Evolutionary conservation across 2,888 invertebrate species (phyloP).

Genomic region (Drosophila vallismaia): DNA sequence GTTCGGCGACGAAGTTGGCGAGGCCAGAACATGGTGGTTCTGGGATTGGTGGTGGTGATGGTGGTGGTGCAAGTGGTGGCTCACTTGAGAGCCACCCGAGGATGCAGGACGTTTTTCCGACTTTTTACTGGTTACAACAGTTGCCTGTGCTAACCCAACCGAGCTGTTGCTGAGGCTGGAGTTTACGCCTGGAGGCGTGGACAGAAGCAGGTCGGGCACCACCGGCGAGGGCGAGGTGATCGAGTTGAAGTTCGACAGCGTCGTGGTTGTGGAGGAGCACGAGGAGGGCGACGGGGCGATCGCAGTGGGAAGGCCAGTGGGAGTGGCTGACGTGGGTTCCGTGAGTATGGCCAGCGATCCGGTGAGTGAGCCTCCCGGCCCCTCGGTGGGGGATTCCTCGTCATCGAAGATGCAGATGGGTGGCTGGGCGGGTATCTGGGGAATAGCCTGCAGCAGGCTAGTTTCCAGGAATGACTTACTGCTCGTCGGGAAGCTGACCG

Average conservation of each 20-base stretch:
- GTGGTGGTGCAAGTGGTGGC: constrained; percentile 57
- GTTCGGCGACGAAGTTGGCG: constrained; percentile 81
- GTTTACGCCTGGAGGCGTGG: constrained; percentile 81
- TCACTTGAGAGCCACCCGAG: constrained; percentile 36
- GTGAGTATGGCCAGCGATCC: constrained; percentile 65
- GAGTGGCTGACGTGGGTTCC: constrained; percentile 55
- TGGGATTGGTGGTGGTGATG: constrained; percentile 59
- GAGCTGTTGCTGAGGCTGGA: constrained; percentile 58
- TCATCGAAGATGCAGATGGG: constrained; percentile 83
- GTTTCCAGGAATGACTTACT: constrained; percentile 79
- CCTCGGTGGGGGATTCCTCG: constrained; percentile 82
- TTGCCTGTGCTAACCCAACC: constrained; percentile 42
- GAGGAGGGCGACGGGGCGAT: constrained; percentile 72
- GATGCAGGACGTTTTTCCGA: constrained; percentile 58
- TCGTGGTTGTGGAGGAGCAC: constrained; percentile 74
- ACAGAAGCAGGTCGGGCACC: constrained; percentile 82
- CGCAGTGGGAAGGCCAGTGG: constrained; percentile 59
- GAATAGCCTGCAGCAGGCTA: constrained; percentile 82
- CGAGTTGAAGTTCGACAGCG: constrained; percentile 82
- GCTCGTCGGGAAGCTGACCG: constrained; percentile 72
- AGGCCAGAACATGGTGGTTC: constrained; percentile 67
- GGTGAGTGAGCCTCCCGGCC: constrained; percentile 26
- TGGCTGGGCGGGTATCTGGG: constrained; percentile 83
- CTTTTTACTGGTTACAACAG: constrained; percentile 53
- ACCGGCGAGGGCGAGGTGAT: constrained; percentile 83